phyloP scores from a whole-genome alignment of 1,140 invertebrate genomes.

The Calliphora vicina region DNA sequence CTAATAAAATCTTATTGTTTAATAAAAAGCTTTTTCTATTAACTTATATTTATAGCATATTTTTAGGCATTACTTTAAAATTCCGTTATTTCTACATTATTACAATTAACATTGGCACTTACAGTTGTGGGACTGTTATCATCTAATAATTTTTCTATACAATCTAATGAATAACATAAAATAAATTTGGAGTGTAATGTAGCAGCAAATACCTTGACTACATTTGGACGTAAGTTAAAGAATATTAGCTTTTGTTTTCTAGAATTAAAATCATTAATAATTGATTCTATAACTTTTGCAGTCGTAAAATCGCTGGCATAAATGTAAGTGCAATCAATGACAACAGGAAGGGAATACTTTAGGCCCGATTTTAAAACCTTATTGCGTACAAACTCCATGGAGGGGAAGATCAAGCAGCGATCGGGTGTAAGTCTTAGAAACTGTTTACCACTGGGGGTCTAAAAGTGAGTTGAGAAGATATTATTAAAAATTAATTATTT shows the following conservation, averaged over 20 bases:
- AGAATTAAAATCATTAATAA: constrained; percentile 74
- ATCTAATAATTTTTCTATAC: constrained; percentile 18
- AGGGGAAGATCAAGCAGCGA: constrained; percentile 84
- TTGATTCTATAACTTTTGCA: constrained; percentile 72
- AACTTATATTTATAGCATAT: neutral
- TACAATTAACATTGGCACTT: neutral
- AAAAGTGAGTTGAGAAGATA: constrained; percentile 36
- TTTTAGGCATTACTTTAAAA: neutral
- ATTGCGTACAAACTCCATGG: constrained; percentile 81
- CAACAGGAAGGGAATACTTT: constrained; percentile 71
- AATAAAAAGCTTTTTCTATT: neutral
- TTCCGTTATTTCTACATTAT: constrained; percentile 13
- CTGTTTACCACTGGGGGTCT: constrained; percentile 72
- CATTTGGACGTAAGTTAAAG: constrained; percentile 79
- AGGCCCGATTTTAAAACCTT: constrained; percentile 78
- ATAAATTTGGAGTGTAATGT: constrained; percentile 73
- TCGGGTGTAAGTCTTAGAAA: constrained; percentile 81
- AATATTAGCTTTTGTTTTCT: constrained; percentile 76
- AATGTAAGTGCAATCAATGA: constrained; percentile 81
- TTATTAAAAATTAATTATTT: neutral
- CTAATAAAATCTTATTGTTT: neutral
- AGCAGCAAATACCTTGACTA: constrained; percentile 78
- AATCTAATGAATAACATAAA: constrained; percentile 68
- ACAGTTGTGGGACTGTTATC: neutral
- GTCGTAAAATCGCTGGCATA: constrained; percentile 82